Evolutionary conservation across 2,888 invertebrate species (phyloP).

Genomic region (Vandiemenella viatica): DNA sequence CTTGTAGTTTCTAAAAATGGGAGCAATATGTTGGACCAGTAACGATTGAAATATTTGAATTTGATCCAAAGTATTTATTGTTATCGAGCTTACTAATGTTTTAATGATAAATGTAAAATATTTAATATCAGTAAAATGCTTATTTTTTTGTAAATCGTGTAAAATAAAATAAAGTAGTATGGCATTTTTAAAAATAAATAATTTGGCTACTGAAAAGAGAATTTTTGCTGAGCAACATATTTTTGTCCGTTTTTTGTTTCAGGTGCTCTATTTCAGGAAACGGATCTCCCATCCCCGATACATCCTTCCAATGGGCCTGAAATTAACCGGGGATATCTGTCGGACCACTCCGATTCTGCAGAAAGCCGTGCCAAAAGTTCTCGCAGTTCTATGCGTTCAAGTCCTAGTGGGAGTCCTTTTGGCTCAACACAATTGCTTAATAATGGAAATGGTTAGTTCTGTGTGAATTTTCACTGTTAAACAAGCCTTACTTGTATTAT

Average conservation of each 20-base stretch:
- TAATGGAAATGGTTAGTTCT: constrained; percentile 2
- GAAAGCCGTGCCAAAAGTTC: constrained; percentile 10
- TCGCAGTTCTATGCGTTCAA: constrained; percentile 13
- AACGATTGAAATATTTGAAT: too few species aligned
- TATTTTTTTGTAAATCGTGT: too few species aligned
- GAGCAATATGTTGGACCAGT: too few species aligned
- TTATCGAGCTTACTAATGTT: too few species aligned
- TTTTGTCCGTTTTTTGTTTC: background rate
- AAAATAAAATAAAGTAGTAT: too few species aligned
- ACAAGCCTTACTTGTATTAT: background rate
- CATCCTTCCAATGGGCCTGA: constrained; percentile 4
- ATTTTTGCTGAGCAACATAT: too few species aligned
- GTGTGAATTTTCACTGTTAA: background rate
- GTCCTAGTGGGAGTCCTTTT: constrained; percentile 14
- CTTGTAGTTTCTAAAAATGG: too few species aligned
- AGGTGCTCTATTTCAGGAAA: background rate
- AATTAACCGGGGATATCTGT: constrained; percentile 8
- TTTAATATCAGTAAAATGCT: too few species aligned
- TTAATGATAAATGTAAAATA: too few species aligned
- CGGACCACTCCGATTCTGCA: constrained; percentile 13
- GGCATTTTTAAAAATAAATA: too few species aligned
- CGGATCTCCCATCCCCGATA: constrained; percentile 12
- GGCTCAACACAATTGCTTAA: constrained; percentile 9
- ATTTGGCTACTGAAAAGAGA: too few species aligned
- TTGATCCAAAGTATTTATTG: too few species aligned